phyloP scores from a whole-genome alignment of 1,140 invertebrate species.

The Microvelia longipes region DNA sequence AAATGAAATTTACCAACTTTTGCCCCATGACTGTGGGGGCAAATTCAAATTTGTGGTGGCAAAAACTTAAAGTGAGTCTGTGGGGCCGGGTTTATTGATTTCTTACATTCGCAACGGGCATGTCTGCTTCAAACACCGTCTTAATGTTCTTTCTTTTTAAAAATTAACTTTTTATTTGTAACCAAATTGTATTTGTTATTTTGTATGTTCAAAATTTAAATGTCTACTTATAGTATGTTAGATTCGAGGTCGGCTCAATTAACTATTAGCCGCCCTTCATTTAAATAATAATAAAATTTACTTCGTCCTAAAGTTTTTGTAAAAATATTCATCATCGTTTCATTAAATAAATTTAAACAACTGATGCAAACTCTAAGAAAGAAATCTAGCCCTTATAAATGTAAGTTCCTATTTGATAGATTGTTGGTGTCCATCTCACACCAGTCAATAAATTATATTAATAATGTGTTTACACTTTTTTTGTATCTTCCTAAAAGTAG shows the following conservation, averaged over 20 bases:
- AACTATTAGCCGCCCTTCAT: neutral
- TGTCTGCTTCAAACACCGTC: neutral
- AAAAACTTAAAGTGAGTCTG: neutral
- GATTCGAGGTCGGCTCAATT: neutral
- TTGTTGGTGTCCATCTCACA: neutral
- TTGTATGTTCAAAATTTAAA: too few species aligned
- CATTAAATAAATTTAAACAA: slow-evolving; percentile 1
- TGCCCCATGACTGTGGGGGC: too few species aligned
- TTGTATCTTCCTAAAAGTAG: neutral
- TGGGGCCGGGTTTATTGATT: neutral
- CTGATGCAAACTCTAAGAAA: slow-evolving; percentile 72
- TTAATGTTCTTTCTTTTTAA: neutral
- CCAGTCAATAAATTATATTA: neutral
- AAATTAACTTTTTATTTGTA: neutral
- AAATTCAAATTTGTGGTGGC: neutral
- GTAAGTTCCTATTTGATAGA: slow-evolving; percentile 40
- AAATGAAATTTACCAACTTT: too few species aligned
- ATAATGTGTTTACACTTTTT: neutral
- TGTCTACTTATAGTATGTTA: neutral
- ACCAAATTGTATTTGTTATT: too few species aligned
- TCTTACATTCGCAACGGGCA: neutral
- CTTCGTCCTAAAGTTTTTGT: neutral
- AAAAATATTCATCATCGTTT: neutral
- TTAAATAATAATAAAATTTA: neutral
- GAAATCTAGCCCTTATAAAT: slow-evolving; percentile 75